These are phyloP conservation scores for Cossypha polioptera DNA, from an alignment of 2,797 vertebrate species.

Conservation along the genomic window DNA sequence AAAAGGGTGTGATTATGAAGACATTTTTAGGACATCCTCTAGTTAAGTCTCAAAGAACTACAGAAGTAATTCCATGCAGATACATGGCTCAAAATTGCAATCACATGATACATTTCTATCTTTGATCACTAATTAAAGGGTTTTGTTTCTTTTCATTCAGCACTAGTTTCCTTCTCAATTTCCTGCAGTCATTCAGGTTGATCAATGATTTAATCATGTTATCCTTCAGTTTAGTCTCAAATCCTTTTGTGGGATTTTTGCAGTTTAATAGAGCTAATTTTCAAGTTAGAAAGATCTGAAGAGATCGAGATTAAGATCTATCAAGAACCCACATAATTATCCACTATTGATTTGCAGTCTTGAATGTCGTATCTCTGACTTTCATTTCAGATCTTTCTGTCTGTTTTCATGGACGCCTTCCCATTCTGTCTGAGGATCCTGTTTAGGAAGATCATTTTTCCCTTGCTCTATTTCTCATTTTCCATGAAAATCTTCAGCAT, in stretches of 20 bases:
- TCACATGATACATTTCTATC: conserved; percentile 73
- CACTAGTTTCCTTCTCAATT: conserved; percentile 81
- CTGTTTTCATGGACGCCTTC: not conserved
- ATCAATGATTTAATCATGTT: conserved; percentile 75
- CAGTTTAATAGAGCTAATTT: conserved; percentile 81
- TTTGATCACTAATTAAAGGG: conserved; percentile 84
- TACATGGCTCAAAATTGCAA: conserved; percentile 67
- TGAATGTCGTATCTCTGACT: not conserved
- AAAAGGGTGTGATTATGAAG: not conserved
- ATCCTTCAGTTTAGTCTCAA: conserved; percentile 76
- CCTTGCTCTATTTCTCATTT: not conserved
- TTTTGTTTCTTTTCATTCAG: conserved; percentile 84
- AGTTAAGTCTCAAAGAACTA: not conserved
- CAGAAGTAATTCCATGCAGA: not conserved
- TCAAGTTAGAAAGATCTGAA: conserved; percentile 80
- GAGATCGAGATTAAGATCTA: conserved; percentile 74
- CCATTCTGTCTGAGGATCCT: not conserved
- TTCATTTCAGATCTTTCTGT: not conserved
- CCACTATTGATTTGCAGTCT: not conserved
- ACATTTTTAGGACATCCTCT: not conserved
- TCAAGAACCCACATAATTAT: not conserved
- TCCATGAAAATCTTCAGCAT: not conserved
- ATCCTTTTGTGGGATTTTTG: conserved; percentile 82
- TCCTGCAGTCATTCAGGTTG: conserved; percentile 74
- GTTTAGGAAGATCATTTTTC: not conserved